Conservation (phyloP, 2,888 invertebrate species). For the Synergus umbraculus region DNA sequence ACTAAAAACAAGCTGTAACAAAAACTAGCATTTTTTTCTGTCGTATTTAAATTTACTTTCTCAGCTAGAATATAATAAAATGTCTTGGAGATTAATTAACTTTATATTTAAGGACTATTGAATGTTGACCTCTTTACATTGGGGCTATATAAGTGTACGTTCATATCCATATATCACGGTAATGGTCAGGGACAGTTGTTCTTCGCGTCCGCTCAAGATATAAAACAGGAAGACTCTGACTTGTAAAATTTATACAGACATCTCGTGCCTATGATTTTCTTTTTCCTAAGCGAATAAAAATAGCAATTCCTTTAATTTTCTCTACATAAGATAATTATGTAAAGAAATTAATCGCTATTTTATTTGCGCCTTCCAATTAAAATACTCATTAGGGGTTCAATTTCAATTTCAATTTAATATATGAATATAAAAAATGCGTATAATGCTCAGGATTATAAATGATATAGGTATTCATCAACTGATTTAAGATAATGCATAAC, state of each 20-base stretch:
- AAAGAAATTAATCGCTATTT: no score
- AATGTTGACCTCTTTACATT: constrained; percentile 31
- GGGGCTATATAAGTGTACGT: not conserved
- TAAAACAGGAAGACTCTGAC: constrained; percentile 32
- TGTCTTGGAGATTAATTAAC: not conserved
- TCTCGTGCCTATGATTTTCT: not conserved
- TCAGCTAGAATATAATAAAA: not conserved
- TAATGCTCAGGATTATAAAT: no score
- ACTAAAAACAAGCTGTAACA: no score
- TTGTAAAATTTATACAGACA: constrained; percentile 18
- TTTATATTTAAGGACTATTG: not conserved
- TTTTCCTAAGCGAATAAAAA: not conserved
- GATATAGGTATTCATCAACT: no score
- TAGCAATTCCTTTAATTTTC: not conserved
- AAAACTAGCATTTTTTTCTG: no score
- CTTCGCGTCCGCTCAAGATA: constrained; percentile 2
- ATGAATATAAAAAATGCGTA: no score
- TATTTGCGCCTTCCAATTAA: no score
- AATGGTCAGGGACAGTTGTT: constrained; percentile 33
- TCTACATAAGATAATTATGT: not conserved
- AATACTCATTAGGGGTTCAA: no score
- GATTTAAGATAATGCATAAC: no score
- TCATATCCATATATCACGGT: constrained; percentile 26
- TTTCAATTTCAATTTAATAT: no score
- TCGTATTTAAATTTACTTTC: no score